Base-by-base conservation (phyloP, 2,797 vertebrate genomes). In the Rallus crepitans region DNA sequence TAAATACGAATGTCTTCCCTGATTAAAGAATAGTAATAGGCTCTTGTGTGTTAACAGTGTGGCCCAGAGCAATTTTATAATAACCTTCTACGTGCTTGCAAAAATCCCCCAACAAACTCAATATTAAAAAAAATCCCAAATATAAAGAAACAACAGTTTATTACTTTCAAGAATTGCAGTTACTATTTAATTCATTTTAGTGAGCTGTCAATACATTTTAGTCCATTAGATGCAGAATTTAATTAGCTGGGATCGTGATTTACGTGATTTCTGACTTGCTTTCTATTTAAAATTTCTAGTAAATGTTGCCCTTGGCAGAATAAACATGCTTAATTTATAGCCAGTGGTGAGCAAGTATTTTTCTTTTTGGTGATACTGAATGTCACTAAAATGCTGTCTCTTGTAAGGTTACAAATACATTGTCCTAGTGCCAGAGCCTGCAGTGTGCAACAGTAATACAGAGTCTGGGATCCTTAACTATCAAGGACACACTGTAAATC, bases 161-260 rank as follows among this genome's bases (percentile, higher is more conserved):
- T 97, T 96, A 84, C 89, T 96, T 96, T 96, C 71, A 97, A 94
- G 92, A 96, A 91, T 87, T 91, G 84, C 47, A 89, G 69, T 96
- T 96, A 95, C 89, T 95, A 80, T 78, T 97, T 96, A 97, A 97
- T 97, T 97, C 87, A 95, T 96, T 97, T 97, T 97, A 92, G 92
- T 96, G 90, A 96, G 61, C 75, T 98, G 94, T 97, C 97, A 97
- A 97, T 98, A 98, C 83, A 97, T 97, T 97, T 97, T 90, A 96
- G 83, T 96, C 93, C 93, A 96, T 98, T 98, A 98, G 95, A 93
- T 96, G 77, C 69, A 94, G 85, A 96, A 96, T 97, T 97, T 97
- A 97, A 97, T 98, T 97, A 97, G 92, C 83, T 96, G 77, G 80
- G 93, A 91, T 97, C 87, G 87, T 85, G 69, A 97, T 96, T 97